phyloP scores from a whole-genome alignment of 2,888 invertebrate genomes.

The Tenthredo notha region DNA sequence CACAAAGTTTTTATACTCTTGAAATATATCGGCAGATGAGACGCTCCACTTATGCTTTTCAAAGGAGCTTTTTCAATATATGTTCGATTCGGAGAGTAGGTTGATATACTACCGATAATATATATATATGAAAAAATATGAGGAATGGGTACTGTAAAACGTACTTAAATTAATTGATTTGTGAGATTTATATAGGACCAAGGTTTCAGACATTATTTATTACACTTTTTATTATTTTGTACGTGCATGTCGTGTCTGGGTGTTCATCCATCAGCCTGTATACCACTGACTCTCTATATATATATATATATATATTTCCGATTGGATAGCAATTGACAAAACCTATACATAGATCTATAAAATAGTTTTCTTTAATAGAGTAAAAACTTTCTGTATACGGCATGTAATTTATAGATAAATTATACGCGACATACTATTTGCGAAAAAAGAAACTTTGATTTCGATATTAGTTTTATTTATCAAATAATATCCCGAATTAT shows the following conservation, averaged over 20 bases:
- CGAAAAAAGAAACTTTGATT: not conserved
- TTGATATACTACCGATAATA: too few species aligned
- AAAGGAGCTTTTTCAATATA: not conserved
- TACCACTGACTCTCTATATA: not conserved
- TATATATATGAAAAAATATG: not conserved
- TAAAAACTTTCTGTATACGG: not conserved
- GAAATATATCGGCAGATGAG: not conserved
- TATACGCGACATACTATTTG: not conserved
- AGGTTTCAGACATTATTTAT: constrained; percentile 13
- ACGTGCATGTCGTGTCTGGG: constrained; percentile 26
- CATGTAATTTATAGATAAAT: not conserved
- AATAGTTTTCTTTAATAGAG: not conserved
- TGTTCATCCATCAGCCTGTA: not conserved
- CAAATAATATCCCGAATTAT: not conserved
- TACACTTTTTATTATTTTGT: not conserved
- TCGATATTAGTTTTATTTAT: not conserved
- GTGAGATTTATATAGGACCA: not conserved
- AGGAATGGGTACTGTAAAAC: not conserved
- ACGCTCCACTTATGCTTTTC: not conserved
- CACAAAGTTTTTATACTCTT: not conserved
- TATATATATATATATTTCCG: not conserved
- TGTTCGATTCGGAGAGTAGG: not conserved
- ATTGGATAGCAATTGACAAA: not conserved
- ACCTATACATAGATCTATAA: not conserved
- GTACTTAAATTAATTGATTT: not conserved